These are phyloP conservation scores for Staurois parvus DNA, from an alignment of 2,797 vertebrate genomes.

Conservation along the genomic window DNA sequence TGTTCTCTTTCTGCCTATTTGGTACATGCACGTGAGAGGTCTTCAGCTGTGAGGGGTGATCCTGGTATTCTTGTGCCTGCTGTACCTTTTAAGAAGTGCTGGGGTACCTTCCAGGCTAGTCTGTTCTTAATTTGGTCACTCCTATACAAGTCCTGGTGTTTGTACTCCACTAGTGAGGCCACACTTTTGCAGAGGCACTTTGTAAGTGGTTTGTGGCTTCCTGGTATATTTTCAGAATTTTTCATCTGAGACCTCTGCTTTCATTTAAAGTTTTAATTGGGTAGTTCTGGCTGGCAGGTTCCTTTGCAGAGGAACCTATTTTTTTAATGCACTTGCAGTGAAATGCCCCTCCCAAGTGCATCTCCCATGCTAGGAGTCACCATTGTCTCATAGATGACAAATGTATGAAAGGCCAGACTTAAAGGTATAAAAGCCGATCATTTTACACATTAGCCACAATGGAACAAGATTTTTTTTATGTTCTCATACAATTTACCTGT, in stretches of 20 bases:
- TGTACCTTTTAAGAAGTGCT: not conserved
- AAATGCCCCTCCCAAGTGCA: not conserved
- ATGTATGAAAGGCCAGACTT: conserved; percentile 75
- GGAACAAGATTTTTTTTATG: conserved; percentile 68
- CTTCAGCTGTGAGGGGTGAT: not conserved
- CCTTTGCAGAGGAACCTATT: not conserved
- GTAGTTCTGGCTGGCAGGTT: not conserved
- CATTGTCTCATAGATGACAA: not conserved
- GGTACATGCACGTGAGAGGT: not conserved
- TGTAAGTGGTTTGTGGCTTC: not conserved
- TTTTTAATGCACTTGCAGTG: not conserved
- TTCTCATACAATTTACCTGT: conserved; percentile 75
- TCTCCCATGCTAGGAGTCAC: not conserved
- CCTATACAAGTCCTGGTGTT: not conserved
- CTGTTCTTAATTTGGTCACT: not conserved
- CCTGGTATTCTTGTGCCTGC: not conserved
- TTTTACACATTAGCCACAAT: conserved; percentile 73
- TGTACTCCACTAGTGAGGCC: not conserved
- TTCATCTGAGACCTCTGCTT: not conserved
- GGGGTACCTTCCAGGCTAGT: not conserved
- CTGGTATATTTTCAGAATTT: not conserved
- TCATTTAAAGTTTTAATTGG: not conserved
- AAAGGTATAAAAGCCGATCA: conserved; percentile 71
- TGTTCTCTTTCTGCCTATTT: not conserved
- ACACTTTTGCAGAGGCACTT: not conserved